Evolutionary conservation across 2,797 vertebrate species (phyloP), one percentile per base, ranked within the genome.

Genomic region (Rhynchonycteris naso): DNA sequence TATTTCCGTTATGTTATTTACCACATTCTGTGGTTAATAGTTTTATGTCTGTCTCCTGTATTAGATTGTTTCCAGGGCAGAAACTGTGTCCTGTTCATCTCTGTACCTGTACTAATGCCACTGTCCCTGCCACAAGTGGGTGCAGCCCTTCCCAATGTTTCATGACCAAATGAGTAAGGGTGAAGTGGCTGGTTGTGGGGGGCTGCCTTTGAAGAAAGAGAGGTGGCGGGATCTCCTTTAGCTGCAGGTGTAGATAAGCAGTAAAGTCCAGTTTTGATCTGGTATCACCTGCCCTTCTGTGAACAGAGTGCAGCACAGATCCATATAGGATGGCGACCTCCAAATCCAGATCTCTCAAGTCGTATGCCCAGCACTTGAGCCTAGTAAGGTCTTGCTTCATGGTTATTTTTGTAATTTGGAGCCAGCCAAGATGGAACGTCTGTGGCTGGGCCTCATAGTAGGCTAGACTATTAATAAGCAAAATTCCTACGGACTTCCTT

Each of bases 401-500:
- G 52, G 50, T 78, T 75, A 15, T 50, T 95, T 69, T 66, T 71
- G 18, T 76, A 22, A 69, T 16, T 78, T 43, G 33, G 82, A 50
- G 15, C 63, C 90, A 26, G 56, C 50, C 35, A 43, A 58, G 50
- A 71, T 72, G 30, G 59, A 5, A 28, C 1, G 4, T 88, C n/a
- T 43, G n/a, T 75, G 75, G 54, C 35, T 59, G 8, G 35, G 58
- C 35, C 56, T 80, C 66, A 4, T 15, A n/a, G 81, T 35, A 78
- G 54, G 35, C 68, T 54, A 33, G 76, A 59, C 81, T 59, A 52
- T 87, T 95, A 75, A 92, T 63, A 83, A 81, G 82, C 84, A 86
- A 56, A 50, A 91, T 88, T 76, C 82, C 47, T 47, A 28, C 22
- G 61, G 50, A 96, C 92, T 97, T 95, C 88, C 96, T 96, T 66